Evolutionary conservation across 2,113 vertebrate genomes (phyloP).

Genomic region (Sylvicapra grimmia): DNA sequence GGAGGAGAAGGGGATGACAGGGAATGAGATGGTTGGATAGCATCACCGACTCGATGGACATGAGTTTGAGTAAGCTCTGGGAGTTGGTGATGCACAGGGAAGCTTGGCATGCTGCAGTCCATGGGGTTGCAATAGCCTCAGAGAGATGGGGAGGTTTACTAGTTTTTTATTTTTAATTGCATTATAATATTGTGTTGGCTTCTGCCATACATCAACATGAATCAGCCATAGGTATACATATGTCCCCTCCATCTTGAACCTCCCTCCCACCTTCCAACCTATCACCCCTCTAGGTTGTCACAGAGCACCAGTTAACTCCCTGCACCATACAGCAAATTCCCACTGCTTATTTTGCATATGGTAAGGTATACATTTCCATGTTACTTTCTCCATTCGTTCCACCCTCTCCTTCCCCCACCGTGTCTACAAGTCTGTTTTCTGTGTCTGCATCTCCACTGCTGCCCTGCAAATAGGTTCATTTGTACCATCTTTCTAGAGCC

Average conservation of each 20-base stretch:
- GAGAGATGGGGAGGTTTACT: accelerated
- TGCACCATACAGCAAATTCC: accelerated
- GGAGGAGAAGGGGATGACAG: background rate
- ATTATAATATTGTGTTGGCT: background rate
- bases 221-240: background rate
- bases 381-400: background rate
- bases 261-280: background rate
- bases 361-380: background rate
- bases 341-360: background rate
- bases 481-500: background rate
- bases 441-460: background rate
- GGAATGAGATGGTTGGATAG: background rate
- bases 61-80: background rate
- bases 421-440: background rate
- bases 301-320: background rate
- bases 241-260: background rate
- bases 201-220: background rate
- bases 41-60: accelerated
- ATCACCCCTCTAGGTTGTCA: background rate
- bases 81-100: background rate
- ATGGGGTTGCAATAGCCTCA: background rate
- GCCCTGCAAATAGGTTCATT: background rate
- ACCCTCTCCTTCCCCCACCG: accelerated
- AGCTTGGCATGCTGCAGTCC: background rate
- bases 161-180: background rate